Conservation (phyloP, 2,888 invertebrate species). For the Calameuta pallipes region DNA sequence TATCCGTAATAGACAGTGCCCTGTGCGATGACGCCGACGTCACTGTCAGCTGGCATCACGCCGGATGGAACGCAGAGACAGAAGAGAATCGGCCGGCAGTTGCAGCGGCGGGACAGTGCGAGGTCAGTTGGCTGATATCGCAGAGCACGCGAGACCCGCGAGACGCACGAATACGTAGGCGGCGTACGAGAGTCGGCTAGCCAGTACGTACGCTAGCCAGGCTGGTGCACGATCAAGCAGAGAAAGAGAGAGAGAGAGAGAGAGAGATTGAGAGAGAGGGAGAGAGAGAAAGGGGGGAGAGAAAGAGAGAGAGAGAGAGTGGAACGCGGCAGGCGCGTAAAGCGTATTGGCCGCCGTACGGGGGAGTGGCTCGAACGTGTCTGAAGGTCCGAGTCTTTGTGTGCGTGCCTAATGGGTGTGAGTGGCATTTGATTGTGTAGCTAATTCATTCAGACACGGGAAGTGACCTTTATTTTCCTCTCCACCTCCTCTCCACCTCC, state of each 20-base stretch:
- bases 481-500: constrained; percentile 10
- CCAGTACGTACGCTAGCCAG: no score
- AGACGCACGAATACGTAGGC: no score
- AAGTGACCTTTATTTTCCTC: constrained; percentile 23
- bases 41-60: no score
- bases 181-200: no score
- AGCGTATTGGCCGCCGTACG: background rate
- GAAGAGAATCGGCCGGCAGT: no score
- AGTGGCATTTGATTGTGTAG: constrained; percentile 22
- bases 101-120: no score
- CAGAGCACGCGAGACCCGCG: no score
- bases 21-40: no score
- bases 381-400: background rate
- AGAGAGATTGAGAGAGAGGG: background rate
- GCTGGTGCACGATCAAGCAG: background rate
- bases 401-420: constrained; percentile 15
- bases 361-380: constrained; percentile 4
- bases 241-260: background rate
- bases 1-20: no score
- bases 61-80: no score
- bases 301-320: background rate
- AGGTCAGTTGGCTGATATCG: no score
- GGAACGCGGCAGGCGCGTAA: background rate
- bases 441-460: constrained; percentile 26
- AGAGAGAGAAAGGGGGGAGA: background rate